Evolutionary conservation across 2,888 invertebrate genomes (phyloP).

Genomic region (Hyles lineata): DNA sequence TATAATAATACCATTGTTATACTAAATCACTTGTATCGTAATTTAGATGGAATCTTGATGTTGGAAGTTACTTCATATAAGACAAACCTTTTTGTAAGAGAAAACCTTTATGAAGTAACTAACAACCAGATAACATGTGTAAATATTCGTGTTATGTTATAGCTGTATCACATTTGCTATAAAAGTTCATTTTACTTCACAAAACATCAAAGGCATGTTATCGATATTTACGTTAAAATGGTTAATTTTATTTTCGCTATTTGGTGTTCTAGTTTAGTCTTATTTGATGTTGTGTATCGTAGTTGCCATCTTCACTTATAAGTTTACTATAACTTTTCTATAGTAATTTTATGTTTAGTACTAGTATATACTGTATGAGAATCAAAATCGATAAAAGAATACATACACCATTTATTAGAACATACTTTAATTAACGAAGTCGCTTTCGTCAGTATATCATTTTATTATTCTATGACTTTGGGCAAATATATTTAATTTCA

Average conservation of each 20-base stretch:
- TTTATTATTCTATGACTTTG: no score
- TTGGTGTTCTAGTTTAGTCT: constrained; percentile 16
- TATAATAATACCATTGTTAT: background rate
- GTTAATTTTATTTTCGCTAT: constrained; percentile 4
- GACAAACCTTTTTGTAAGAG: background rate
- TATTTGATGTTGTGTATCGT: constrained; percentile 4
- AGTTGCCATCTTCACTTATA: no score
- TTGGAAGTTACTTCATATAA: background rate
- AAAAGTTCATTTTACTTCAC: constrained; percentile 21
- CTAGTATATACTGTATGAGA: no score
- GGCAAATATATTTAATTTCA: constrained; percentile 23
- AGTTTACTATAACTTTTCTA: no score
- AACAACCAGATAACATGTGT: constrained; percentile 5
- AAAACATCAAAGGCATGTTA: constrained; percentile 19
- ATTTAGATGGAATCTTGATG: background rate
- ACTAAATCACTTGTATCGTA: background rate
- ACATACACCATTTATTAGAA: no score
- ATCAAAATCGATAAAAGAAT: no score
- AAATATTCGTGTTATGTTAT: constrained; percentile 25
- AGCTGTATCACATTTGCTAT: constrained; percentile 17
- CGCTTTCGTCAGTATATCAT: no score
- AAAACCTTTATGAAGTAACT: background rate
- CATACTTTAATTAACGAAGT: no score
- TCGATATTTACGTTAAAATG: background rate
- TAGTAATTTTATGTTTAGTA: no score